Evolutionary conservation across 2,797 vertebrate genomes (phyloP).

Genomic region (Oreochromis mossambicus): DNA sequence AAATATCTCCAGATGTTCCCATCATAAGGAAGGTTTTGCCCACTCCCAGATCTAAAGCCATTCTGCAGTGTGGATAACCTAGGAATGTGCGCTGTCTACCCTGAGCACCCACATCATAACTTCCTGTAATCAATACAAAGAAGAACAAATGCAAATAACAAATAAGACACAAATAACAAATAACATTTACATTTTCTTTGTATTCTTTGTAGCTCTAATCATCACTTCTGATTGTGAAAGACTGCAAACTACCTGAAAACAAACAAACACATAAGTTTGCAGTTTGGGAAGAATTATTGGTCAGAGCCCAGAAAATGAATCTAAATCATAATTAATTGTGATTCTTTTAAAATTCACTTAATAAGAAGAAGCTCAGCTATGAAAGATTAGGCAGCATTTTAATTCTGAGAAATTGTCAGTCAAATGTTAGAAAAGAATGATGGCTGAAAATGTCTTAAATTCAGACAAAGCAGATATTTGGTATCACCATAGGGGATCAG

Average conservation of each 20-base stretch:
- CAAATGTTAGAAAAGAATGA: not conserved
- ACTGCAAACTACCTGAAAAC: not conserved
- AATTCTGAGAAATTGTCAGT: not conserved
- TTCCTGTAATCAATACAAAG: constrained; percentile 34
- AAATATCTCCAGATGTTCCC: constrained; percentile 55
- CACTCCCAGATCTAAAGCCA: constrained; percentile 5
- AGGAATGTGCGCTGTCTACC: constrained; percentile 47
- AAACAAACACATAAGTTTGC: not conserved
- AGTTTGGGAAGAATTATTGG: not conserved
- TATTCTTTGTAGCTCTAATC: not conserved
- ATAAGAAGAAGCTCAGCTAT: not conserved
- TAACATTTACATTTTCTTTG: not conserved
- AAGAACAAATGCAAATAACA: not conserved
- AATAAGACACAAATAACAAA: too few species aligned
- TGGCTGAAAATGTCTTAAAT: not conserved
- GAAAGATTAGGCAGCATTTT: not conserved
- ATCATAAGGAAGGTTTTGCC: constrained; percentile 64
- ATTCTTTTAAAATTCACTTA: not conserved
- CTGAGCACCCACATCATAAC: constrained; percentile 16
- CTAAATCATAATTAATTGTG: not conserved
- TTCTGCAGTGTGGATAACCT: constrained; percentile 56
- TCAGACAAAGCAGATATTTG: not conserved
- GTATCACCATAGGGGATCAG: not conserved
- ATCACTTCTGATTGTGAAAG: not conserved
- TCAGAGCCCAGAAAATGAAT: not conserved